phyloP scores from a whole-genome alignment of 1,140 invertebrate genomes.

The Caerostris extrusa region DNA sequence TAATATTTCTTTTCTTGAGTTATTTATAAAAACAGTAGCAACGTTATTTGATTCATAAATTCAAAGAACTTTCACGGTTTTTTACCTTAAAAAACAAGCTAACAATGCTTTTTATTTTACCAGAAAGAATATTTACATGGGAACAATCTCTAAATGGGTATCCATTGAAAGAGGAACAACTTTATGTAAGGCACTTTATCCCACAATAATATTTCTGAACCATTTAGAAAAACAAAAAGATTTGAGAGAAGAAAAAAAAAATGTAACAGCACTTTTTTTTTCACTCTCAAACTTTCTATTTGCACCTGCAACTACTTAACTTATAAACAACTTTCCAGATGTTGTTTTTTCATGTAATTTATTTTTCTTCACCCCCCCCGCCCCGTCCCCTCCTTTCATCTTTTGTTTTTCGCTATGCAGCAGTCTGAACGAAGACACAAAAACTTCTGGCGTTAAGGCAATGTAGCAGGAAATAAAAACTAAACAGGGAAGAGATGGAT shows the following conservation, averaged over 20 bases:
- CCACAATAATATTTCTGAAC: background rate
- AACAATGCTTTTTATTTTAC: background rate
- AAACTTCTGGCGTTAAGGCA: conserved; percentile 15
- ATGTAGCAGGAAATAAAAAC: conserved; percentile 70
- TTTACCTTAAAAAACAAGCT: background rate
- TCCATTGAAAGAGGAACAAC: background rate
- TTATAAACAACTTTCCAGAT: conserved; percentile 64
- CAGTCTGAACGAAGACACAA: conserved; percentile 43
- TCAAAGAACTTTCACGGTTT: background rate
- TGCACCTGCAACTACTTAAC: conserved; percentile 54
- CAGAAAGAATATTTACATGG: no score
- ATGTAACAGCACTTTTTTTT: background rate
- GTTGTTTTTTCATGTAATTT: conserved; percentile 46
- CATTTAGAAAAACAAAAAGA: no score
- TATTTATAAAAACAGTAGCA: background rate
- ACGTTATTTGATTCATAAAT: background rate
- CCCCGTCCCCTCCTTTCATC: no score
- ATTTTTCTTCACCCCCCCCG: no score
- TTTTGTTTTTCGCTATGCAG: conserved; percentile 12
- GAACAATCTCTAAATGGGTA: background rate
- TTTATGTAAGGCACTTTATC: conserved; percentile 13
- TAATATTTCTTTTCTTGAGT: background rate
- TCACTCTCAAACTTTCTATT: background rate
- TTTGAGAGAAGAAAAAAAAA: background rate
- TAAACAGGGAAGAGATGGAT: conserved; percentile 46